Evolutionary conservation across 1,140 invertebrate species (phyloP).

Genomic region (Penaeus vannamei): DNA sequence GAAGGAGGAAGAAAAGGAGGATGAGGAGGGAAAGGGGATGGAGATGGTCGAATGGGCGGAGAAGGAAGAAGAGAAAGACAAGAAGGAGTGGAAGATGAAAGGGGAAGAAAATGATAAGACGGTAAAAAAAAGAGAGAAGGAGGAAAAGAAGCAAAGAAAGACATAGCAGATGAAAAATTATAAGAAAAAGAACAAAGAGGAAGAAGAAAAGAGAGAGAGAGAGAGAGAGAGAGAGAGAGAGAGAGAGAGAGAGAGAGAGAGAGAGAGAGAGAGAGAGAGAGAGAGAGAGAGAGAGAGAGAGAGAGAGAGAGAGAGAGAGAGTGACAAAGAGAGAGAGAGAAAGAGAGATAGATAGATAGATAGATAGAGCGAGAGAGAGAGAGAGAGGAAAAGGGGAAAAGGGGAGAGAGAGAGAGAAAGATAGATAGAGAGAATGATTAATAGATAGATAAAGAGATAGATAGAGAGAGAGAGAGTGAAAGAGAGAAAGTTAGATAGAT

Average conservation of each 20-base stretch:
- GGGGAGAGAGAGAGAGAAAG: background rate
- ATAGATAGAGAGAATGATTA: background rate
- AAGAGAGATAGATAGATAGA: background rate
- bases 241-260: slow-evolving; percentile 7
- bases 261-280: background rate
- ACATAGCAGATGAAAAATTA: background rate
- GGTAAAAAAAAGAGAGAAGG: background rate
- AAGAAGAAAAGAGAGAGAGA: background rate
- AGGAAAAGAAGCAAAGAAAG: background rate
- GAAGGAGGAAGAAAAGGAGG: background rate
- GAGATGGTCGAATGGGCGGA: background rate
- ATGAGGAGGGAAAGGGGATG: background rate
- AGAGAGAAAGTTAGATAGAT: background rate
- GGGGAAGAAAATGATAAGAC: background rate
- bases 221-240: background rate
- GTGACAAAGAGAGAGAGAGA: background rate
- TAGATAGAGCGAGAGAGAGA: background rate
- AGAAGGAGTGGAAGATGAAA: background rate
- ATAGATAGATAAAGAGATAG: too few species aligned
- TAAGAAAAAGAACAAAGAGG: background rate
- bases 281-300: too few species aligned
- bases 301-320: background rate
- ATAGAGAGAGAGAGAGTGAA: background rate
- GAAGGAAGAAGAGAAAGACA: background rate
- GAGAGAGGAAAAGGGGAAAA: too few species aligned